Evolutionary conservation across 2,888 invertebrate genomes (phyloP).

Genomic region (Antitype chi): DNA sequence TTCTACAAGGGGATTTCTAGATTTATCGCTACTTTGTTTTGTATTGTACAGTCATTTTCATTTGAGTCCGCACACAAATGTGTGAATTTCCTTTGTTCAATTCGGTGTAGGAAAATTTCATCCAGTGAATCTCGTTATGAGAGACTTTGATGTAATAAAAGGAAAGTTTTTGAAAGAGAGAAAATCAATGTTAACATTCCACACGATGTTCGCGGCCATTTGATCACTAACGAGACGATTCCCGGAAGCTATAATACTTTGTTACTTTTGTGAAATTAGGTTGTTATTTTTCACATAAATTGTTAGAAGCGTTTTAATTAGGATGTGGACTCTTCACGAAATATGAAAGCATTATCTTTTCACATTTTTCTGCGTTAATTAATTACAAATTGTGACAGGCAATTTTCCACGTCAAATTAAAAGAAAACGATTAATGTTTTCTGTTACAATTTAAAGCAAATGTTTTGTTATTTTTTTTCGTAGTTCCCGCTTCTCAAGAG

Average conservation of each 20-base stretch:
- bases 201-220: slow-evolving; percentile 79
- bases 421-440: neutral
- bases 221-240: slow-evolving; percentile 85
- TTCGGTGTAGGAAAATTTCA: slow-evolving; percentile 71
- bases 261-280: slow-evolving; percentile 80
- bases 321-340: slow-evolving; percentile 59
- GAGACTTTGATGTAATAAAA: slow-evolving; percentile 83
- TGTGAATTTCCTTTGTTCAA: slow-evolving; percentile 72
- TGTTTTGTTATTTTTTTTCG: neutral
- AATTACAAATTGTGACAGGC: slow-evolving; percentile 41
- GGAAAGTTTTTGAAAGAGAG: slow-evolving; percentile 76
- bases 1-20: slow-evolving; percentile 80
- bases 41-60: slow-evolving; percentile 70
- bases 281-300: slow-evolving; percentile 80
- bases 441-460: slow-evolving; percentile 5
- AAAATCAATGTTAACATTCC: slow-evolving; percentile 83
- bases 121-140: slow-evolving; percentile 76
- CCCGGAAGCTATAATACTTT: slow-evolving; percentile 85
- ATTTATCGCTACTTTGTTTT: slow-evolving; percentile 82
- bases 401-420: slow-evolving; percentile 26
- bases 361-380: slow-evolving; percentile 36
- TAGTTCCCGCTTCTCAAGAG: neutral
- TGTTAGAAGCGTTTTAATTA: slow-evolving; percentile 75
- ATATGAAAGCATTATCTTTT: slow-evolving; percentile 49
- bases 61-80: slow-evolving; percentile 64